Evolutionary conservation across 35 echinoderm and acorn worm species (phyloP).

Genomic region (Antedon bifida): DNA sequence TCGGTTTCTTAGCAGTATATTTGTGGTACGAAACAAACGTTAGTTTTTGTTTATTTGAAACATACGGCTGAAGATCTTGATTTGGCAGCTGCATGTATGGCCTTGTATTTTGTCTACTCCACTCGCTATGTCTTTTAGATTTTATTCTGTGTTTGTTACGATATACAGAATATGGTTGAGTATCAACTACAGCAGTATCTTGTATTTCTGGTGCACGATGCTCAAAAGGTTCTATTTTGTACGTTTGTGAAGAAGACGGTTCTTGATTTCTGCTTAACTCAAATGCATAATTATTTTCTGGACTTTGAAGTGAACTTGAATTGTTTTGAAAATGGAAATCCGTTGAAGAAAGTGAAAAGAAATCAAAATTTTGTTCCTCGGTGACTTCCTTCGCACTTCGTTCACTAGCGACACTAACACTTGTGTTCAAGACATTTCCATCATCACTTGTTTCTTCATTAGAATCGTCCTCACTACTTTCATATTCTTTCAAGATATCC

Average conservation of each 20-base stretch:
- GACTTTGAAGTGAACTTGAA: no score
- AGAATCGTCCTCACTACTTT: not conserved
- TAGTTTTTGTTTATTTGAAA: not conserved
- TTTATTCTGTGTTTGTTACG: not conserved
- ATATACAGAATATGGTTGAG: not conserved
- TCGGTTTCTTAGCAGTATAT: not conserved
- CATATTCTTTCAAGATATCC: not conserved
- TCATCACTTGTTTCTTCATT: not conserved
- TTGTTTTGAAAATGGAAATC: no score
- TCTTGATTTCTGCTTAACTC: not conserved
- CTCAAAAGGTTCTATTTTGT: not conserved
- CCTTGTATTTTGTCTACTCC: not conserved
- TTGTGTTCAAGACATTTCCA: no score
- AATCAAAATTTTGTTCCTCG: not conserved
- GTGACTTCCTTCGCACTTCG: not conserved
- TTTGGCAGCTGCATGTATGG: not conserved
- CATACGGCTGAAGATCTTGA: not conserved
- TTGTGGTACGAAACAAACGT: not conserved
- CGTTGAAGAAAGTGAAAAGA: not conserved
- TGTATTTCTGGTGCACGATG: not conserved
- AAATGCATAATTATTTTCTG: no score
- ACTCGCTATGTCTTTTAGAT: not conserved
- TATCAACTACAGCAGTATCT: not conserved
- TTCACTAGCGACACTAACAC: no score
- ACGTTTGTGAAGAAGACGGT: not conserved